phyloP scores from a whole-genome alignment of 1,140 invertebrate species.

The Drosophila repleta region DNA sequence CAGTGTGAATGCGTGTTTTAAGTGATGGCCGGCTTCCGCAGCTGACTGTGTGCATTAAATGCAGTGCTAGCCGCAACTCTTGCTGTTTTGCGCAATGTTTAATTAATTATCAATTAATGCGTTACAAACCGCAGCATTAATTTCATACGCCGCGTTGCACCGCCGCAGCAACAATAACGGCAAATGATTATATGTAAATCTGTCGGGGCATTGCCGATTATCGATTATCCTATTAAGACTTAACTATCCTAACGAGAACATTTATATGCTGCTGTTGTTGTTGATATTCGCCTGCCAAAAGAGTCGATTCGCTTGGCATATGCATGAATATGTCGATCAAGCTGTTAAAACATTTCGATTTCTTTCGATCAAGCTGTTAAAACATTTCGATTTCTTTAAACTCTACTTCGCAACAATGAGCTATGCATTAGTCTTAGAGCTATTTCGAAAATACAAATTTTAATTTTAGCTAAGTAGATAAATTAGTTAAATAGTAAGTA shows the following conservation, averaged over 20 bases:
- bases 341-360: too few relatives aligned
- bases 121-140: slow-evolving; percentile 79
- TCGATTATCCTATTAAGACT: slow-evolving; percentile 72
- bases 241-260: slow-evolving; percentile 5
- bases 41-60: slow-evolving; percentile 33
- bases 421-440: too few relatives aligned
- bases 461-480: too few relatives aligned
- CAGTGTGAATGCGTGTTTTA: slow-evolving; percentile 26
- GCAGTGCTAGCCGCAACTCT: slow-evolving; percentile 64
- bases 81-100: slow-evolving; percentile 75
- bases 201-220: slow-evolving; percentile 62
- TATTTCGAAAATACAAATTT: too few relatives aligned
- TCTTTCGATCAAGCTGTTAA: too few relatives aligned
- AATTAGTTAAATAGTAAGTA: too few relatives aligned
- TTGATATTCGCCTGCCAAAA: slow-evolving; percentile 9
- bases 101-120: slow-evolving; percentile 82
- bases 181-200: slow-evolving; percentile 48
- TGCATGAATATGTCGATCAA: slow-evolving; percentile 62
- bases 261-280: neutral
- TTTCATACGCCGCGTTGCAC: slow-evolving; percentile 76
- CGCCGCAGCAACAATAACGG: slow-evolving; percentile 42
- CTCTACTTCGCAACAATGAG: neutral
- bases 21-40: slow-evolving; percentile 34
- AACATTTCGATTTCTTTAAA: slow-evolving; percentile 10
- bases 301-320: slow-evolving; percentile 14